Conservation (phyloP, 2,888 invertebrate genomes). For the Mimachlamys varia region DNA sequence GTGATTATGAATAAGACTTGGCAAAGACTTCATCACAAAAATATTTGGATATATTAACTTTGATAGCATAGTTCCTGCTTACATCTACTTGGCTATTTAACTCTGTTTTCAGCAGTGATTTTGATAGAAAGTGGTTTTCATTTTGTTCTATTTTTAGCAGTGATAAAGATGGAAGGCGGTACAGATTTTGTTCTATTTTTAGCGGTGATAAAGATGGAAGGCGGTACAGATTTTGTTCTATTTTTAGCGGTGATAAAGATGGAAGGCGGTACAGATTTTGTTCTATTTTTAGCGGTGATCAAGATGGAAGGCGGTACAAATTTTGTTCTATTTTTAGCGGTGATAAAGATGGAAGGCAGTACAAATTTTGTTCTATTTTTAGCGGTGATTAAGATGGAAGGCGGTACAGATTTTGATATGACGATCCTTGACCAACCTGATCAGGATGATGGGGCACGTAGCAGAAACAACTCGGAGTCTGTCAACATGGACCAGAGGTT, state of each 20-base stretch:
- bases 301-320: conserved; percentile 92
- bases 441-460: conserved; percentile 63
- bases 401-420: conserved; percentile 89
- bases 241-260: conserved; percentile 94
- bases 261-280: conserved; percentile 91
- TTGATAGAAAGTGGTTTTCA: conserved; percentile 92
- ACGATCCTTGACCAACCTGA: conserved; percentile 87
- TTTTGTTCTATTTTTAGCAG: conserved; percentile 84
- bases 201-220: conserved; percentile 97
- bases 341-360: conserved; percentile 96
- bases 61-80: neutral
- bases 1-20: too few relatives aligned
- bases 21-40: neutral
- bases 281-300: conserved; percentile 91
- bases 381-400: conserved; percentile 97
- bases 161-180: conserved; percentile 96
- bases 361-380: conserved; percentile 46
- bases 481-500: conserved; percentile 57
- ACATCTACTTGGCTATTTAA: neutral
- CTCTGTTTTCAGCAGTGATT: conserved; percentile 88
- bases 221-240: conserved; percentile 87
- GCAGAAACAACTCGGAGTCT: conserved; percentile 71
- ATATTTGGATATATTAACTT: neutral
- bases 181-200: conserved; percentile 85
- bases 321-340: conserved; percentile 84